These are phyloP conservation scores for Sanderia malayensis DNA, from an alignment of 30 jellyfish, hydroid and myxozoan species.

Conservation along the genomic window DNA sequence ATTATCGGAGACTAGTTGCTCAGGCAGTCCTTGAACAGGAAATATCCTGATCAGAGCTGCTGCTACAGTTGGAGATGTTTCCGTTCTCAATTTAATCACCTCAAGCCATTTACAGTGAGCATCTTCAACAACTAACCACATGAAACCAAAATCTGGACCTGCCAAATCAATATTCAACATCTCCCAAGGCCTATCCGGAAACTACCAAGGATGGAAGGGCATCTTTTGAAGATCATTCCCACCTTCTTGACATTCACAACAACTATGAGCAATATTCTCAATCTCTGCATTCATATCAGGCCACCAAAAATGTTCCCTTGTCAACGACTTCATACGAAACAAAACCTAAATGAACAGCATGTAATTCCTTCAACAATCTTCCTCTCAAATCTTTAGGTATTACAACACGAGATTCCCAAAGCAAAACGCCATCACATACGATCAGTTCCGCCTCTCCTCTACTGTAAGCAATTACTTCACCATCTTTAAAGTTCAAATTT, in stretches of 20 bases:
- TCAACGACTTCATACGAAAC: constrained; percentile 60
- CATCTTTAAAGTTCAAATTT: constrained; percentile 40
- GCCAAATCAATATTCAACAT: constrained; percentile 50
- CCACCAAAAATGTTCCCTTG: constrained; percentile 72
- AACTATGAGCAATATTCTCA: constrained; percentile 58
- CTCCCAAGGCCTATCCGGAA: constrained; percentile 60
- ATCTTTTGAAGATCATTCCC: constrained; percentile 50
- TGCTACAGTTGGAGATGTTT: constrained; percentile 31
- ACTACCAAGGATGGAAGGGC: constrained; percentile 31
- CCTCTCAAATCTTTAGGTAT: constrained; percentile 53
- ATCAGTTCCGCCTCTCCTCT: constrained; percentile 65
- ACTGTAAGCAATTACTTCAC: constrained; percentile 36
- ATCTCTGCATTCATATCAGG: constrained; percentile 60
- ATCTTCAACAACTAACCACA: constrained; percentile 72
- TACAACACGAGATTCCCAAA: constrained; percentile 66
- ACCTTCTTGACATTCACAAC: constrained; percentile 60
- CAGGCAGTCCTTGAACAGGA: constrained; percentile 63
- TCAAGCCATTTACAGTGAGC: constrained; percentile 45
- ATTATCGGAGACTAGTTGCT: constrained; percentile 59
- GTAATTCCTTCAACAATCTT: constrained; percentile 58
- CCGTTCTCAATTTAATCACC: constrained; percentile 24
- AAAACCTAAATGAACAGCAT: constrained; percentile 65
- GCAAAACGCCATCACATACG: constrained; percentile 59
- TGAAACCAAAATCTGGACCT: constrained; percentile 59
- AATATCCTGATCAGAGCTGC: constrained; percentile 51